Percentiles rank a stretch among this genome's conserved stretches.
Evolutionary conservation across 2,113 vertebrate species (phyloP).

Genomic region (Eidolon helvum): DNA sequence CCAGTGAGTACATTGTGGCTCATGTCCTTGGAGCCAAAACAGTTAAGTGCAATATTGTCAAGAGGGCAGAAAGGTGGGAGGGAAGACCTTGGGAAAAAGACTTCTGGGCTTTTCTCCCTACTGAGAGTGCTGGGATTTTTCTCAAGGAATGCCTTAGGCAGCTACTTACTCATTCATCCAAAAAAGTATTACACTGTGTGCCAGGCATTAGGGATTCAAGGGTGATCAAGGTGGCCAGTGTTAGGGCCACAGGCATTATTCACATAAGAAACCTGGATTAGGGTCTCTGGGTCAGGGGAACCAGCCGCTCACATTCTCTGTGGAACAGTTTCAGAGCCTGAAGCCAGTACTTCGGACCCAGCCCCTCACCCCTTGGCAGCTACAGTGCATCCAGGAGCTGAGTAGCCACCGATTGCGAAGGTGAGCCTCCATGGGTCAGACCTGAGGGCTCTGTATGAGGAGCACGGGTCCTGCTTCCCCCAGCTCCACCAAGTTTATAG

Average conservation of each 20-base stretch:
- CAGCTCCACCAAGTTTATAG: not conserved
- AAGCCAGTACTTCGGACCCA: conserved; percentile 54
- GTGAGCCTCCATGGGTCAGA: conserved; percentile 74
- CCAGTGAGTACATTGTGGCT: conserved; percentile 92
- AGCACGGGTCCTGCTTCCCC: not conserved
- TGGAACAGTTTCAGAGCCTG: conserved; percentile 88
- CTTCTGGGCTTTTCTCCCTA: not conserved
- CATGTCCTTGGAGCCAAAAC: conserved; percentile 95
- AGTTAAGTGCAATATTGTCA: conserved; percentile 84
- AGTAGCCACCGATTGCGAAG: conserved; percentile 88
- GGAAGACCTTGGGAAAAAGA: not conserved
- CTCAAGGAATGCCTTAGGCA: not conserved
- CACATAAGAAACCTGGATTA: not conserved
- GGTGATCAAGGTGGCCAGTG: not conserved
- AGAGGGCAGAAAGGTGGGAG: not conserved
- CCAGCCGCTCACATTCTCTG: conserved; percentile 28
- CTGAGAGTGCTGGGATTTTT: not conserved
- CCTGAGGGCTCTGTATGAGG: not conserved
- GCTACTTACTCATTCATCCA: not conserved
- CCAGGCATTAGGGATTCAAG: not conserved
- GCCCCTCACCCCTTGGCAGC: conserved; percentile 78
- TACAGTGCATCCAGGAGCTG: conserved; percentile 87
- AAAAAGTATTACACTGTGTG: not conserved
- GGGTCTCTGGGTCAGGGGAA: not conserved
- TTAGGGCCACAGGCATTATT: not conserved